Conservation (phyloP, 2,113 vertebrate species). For the Ailuropoda melanoleuca region DNA sequence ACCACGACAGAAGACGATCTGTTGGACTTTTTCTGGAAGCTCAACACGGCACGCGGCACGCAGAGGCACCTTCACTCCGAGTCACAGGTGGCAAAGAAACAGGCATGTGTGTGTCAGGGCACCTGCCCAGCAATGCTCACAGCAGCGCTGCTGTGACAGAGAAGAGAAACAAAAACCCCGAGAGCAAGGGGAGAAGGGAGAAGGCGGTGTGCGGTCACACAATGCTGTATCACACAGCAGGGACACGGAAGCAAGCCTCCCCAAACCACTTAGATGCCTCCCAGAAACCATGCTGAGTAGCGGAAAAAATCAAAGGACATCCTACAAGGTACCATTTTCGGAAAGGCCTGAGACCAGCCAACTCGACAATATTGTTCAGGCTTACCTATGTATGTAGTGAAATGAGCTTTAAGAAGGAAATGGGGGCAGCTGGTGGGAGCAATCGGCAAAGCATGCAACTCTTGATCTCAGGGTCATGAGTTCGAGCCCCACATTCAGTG, state of each 20-base stretch:
- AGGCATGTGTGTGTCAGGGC: rapidly evolving
- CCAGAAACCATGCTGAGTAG: neutral
- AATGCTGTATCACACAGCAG: neutral
- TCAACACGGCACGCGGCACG: neutral
- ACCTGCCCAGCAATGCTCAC: too few species aligned
- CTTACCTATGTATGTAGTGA: neutral
- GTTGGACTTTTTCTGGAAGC: neutral
- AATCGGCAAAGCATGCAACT: neutral
- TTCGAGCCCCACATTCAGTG: neutral
- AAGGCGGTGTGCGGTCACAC: neutral
- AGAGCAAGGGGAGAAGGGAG: too few species aligned
- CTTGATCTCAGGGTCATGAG: neutral
- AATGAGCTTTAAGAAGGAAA: neutral
- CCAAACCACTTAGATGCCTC: neutral
- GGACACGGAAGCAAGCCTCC: neutral
- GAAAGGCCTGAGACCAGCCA: neutral
- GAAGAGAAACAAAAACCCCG: neutral
- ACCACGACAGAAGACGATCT: neutral
- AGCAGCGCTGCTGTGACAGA: too few species aligned
- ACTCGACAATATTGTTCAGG: neutral
- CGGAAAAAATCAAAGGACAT: neutral
- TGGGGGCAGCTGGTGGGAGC: neutral
- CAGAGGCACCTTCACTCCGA: rapidly evolving
- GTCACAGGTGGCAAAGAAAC: rapidly evolving
- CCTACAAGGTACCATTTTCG: neutral